Conservation (phyloP, 2,888 invertebrate genomes). For the Drosophila pegasa region DNA sequence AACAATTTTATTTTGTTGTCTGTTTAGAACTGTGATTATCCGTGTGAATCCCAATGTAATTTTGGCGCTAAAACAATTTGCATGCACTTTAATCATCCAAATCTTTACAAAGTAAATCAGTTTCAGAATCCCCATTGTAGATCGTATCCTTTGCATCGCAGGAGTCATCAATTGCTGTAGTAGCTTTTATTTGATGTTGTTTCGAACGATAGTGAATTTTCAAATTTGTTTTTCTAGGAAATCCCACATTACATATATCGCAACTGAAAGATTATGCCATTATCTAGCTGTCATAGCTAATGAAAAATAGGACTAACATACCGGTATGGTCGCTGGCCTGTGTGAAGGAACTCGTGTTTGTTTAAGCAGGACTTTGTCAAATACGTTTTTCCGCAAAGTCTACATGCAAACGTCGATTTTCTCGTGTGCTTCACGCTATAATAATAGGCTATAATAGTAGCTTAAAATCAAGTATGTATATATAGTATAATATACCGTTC, state of each 20-base stretch:
- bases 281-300: no score
- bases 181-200: conserved; percentile 24
- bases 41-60: no score
- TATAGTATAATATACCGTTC: conserved; percentile 70
- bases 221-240: conserved; percentile 38
- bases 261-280: conserved; percentile 30
- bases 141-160: neutral
- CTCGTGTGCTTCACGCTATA: conserved; percentile 55
- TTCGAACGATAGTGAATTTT: conserved; percentile 44
- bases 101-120: conserved; percentile 11
- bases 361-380: conserved; percentile 74
- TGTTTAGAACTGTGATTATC: no score
- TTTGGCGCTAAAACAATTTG: no score
- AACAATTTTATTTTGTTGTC: no score
- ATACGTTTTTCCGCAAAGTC: conserved; percentile 70
- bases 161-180: neutral
- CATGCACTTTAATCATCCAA: conserved; percentile 18
- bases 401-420: conserved; percentile 64
- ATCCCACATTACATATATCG: conserved; percentile 34
- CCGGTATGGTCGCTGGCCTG: conserved; percentile 40
- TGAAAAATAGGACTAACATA: neutral
- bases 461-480: neutral
- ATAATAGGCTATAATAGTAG: neutral
- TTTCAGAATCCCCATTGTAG: neutral
- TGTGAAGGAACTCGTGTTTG: conserved; percentile 61